phyloP scores from a whole-genome alignment of 2,113 vertebrate genomes.

The Cynopterus brachyotis region DNA sequence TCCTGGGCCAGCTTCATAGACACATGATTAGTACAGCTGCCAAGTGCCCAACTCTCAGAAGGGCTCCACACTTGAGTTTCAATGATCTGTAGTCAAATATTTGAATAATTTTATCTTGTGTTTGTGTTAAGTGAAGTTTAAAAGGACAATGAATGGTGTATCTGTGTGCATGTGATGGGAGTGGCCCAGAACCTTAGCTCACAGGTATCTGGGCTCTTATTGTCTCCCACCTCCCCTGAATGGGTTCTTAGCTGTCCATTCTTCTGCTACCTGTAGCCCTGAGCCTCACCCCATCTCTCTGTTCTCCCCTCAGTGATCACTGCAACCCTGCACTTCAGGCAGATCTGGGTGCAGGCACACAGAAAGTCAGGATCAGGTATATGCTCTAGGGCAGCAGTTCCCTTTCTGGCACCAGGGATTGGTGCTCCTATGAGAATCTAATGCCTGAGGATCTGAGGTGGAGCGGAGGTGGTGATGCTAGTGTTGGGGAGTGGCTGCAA shows the following conservation, averaged over 20 bases:
- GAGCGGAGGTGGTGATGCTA: too few relatives aligned
- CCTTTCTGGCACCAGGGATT: too few relatives aligned
- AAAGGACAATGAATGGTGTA: background rate
- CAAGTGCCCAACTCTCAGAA: background rate
- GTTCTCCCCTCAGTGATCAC: background rate
- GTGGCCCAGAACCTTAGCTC: background rate
- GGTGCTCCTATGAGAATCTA: too few relatives aligned
- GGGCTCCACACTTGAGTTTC: background rate
- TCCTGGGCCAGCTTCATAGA: background rate
- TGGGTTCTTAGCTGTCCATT: background rate
- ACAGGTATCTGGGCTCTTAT: background rate
- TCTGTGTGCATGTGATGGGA: background rate
- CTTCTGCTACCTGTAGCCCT: background rate
- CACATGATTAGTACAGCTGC: background rate
- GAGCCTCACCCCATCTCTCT: rapidly evolving
- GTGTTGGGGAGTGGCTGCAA: too few relatives aligned
- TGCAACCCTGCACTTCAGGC: background rate
- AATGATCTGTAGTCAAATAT: background rate
- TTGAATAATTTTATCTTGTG: background rate
- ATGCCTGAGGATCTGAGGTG: too few relatives aligned
- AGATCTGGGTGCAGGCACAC: background rate
- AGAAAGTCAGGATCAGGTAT: background rate
- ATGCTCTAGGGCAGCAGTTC: background rate
- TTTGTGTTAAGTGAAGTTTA: background rate
- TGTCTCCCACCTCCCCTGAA: background rate